A percentile compares a stretch with the other conserved stretches of the same genome.
Conservation (phyloP, 2,888 invertebrate species). For the Dynastes tityus region DNA sequence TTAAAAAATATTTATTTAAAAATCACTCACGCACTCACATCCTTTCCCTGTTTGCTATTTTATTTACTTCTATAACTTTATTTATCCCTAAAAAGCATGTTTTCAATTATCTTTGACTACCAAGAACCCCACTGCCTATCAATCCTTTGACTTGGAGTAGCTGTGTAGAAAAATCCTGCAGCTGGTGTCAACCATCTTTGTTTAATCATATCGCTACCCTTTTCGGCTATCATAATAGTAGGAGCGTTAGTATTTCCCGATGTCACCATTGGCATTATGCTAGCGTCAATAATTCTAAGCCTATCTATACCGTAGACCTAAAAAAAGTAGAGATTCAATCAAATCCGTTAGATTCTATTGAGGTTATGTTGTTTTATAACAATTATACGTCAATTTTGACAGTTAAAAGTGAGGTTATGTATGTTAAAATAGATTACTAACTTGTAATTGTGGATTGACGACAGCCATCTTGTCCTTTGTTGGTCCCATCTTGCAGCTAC, state of each 20-base stretch:
- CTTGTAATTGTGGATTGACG: slow-evolving; percentile 71
- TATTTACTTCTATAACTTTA: background rate
- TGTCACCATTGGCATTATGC: slow-evolving; percentile 78
- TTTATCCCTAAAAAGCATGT: slow-evolving; percentile 48
- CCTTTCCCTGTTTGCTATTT: background rate
- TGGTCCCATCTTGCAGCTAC: slow-evolving; percentile 78
- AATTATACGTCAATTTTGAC: background rate
- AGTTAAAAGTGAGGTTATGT: too few species aligned
- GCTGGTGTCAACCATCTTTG: slow-evolving; percentile 73
- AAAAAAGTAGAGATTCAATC: slow-evolving; percentile 13
- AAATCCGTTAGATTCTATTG: background rate
- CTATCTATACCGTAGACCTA: slow-evolving; percentile 78
- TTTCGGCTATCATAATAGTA: slow-evolving; percentile 79
- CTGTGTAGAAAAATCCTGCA: slow-evolving; percentile 67
- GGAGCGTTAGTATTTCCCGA: slow-evolving; percentile 83
- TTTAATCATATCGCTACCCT: slow-evolving; percentile 79
- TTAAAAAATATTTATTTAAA: too few species aligned
- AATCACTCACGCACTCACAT: background rate
- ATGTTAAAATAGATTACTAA: slow-evolving; percentile 51
- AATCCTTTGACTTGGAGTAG: slow-evolving; percentile 64
- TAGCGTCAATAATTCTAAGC: slow-evolving; percentile 80
- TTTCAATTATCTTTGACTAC: slow-evolving; percentile 46
- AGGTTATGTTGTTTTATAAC: too few species aligned
- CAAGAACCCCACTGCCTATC: slow-evolving; percentile 66
- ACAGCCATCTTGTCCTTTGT: slow-evolving; percentile 73